phyloP scores from a whole-genome alignment of 2,113 vertebrate species.

The Eretmochelys imbricata region DNA sequence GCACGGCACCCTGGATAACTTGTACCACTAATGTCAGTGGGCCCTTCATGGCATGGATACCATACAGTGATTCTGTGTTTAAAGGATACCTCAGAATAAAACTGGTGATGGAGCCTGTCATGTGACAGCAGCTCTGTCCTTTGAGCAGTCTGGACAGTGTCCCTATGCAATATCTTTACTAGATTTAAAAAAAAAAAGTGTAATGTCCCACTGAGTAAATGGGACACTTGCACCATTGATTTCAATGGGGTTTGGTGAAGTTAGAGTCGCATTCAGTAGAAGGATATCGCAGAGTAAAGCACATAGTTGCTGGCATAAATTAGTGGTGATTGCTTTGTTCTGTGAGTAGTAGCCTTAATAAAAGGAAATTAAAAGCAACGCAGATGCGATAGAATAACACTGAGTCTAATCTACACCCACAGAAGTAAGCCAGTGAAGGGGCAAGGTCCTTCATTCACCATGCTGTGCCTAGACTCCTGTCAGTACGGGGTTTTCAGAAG shows the following conservation, averaged over 20 bases:
- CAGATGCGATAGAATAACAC: fast-evolving
- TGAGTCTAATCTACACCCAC: fast-evolving
- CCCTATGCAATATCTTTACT: fast-evolving
- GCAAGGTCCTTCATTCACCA: background rate
- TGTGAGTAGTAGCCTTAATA: slow-evolving; percentile 55
- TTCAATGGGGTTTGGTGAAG: background rate
- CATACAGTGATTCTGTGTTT: fast-evolving
- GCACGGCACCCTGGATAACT: fast-evolving
- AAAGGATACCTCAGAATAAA: fast-evolving
- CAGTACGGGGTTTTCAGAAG: background rate
- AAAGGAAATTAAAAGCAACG: background rate
- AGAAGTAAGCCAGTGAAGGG: background rate
- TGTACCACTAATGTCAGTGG: fast-evolving
- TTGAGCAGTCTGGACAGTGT: background rate
- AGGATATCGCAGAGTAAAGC: slow-evolving; percentile 6
- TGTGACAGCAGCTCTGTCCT: fast-evolving
- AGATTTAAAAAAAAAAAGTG: background rate
- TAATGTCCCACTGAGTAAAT: background rate
- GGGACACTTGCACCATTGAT: background rate
- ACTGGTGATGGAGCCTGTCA: fast-evolving
- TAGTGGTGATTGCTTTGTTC: slow-evolving; percentile 46
- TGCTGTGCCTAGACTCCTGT: background rate
- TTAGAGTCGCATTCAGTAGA: slow-evolving; percentile 21
- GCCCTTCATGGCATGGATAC: background rate
- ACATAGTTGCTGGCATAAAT: background rate